Evolutionary conservation across 2,797 vertebrate genomes (phyloP).

Genomic region (Onychomys leucogaster): DNA sequence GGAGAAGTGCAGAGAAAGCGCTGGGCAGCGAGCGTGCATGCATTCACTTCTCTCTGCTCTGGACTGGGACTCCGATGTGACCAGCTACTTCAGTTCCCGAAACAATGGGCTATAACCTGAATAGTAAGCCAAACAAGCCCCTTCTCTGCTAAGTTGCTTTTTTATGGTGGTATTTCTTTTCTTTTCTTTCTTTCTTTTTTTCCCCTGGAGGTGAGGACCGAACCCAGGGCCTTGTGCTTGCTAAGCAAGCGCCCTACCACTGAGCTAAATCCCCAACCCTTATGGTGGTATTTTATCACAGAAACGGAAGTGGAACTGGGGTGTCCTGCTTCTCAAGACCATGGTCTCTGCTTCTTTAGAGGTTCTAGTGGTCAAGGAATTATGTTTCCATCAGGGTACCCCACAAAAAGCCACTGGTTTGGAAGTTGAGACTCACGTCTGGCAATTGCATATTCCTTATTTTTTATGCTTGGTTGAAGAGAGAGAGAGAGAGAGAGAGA

Average conservation of each 20-base stretch:
- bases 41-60: not conserved
- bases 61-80: not conserved
- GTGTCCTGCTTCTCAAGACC: not conserved
- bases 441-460: not conserved
- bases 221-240: too few relatives aligned
- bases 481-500: not conserved
- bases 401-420: not conserved
- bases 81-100: not conserved
- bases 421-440: not conserved
- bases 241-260: too few relatives aligned
- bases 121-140: not conserved
- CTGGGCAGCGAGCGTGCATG: not conserved
- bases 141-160: too few relatives aligned
- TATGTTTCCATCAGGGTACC: not conserved
- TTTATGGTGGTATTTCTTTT: not conserved
- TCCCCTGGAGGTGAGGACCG: too few relatives aligned
- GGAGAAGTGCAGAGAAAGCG: not conserved
- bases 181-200: too few relatives aligned
- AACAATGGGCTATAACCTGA: not conserved
- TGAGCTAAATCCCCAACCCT: too few relatives aligned
- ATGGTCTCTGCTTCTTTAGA: not conserved
- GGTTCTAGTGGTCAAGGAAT: not conserved
- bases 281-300: not conserved
- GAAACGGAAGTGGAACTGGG: not conserved
- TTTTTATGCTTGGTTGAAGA: not conserved